phyloP scores from a whole-genome alignment of 1,140 invertebrate species.

The Sarcophaga bullata region DNA sequence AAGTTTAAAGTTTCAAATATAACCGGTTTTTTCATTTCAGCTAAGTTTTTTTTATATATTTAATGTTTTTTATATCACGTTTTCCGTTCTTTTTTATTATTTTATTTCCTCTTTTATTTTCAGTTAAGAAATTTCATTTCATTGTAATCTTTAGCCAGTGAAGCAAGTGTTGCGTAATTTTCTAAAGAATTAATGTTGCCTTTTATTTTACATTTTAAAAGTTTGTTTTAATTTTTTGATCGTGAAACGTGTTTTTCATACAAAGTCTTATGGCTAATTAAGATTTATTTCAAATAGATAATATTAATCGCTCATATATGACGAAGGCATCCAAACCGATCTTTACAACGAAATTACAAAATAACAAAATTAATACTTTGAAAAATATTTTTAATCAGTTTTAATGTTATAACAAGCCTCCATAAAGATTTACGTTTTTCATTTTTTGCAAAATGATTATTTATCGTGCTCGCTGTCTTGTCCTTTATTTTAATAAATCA shows the following conservation, averaged over 20 bases:
- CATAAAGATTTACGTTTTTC: too few species aligned
- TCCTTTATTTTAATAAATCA: too few species aligned
- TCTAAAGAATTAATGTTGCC: background rate
- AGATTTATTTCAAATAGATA: background rate
- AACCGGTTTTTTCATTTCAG: background rate
- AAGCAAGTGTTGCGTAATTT: background rate
- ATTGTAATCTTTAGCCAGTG: background rate
- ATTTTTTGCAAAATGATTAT: too few species aligned
- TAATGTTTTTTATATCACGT: background rate
- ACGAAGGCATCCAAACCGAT: too few species aligned
- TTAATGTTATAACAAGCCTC: too few species aligned
- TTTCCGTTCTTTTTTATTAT: constrained; percentile 10
- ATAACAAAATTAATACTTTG: too few species aligned
- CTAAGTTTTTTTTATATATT: background rate
- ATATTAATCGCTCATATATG: too few species aligned
- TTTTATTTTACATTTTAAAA: background rate
- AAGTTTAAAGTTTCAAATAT: background rate
- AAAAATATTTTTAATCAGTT: too few species aligned
- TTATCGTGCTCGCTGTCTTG: too few species aligned
- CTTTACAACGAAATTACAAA: too few species aligned
- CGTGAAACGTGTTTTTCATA: constrained; percentile 1
- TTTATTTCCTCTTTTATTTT: constrained; percentile 3
- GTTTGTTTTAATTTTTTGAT: background rate
- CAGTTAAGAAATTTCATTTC: background rate
- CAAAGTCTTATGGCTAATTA: background rate